Percentiles rank a stretch among this genome's conserved stretches.
These are phyloP conservation scores for Micromys minutus DNA, from an alignment of 2,113 vertebrate genomes.

Conservation along the genomic window DNA sequence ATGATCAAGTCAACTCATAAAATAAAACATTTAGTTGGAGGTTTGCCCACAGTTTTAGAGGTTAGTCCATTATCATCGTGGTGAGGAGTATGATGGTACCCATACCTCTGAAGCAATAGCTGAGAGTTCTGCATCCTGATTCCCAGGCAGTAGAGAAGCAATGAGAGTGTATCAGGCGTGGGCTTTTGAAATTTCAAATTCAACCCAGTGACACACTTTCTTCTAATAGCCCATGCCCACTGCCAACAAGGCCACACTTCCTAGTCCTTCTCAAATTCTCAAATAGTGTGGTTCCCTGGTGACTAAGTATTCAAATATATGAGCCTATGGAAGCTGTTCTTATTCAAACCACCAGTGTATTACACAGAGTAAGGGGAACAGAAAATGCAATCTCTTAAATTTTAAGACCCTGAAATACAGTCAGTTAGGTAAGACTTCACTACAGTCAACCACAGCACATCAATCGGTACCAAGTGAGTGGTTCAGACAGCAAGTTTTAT, in stretches of 20 bases:
- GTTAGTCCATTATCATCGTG: background rate
- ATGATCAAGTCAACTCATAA: background rate
- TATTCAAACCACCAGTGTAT: background rate
- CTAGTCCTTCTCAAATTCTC: background rate
- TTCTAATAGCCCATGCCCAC: background rate
- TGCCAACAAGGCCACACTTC: background rate
- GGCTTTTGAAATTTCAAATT: background rate
- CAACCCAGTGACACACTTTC: background rate
- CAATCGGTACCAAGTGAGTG: slow-evolving; percentile 20
- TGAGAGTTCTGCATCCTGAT: background rate
- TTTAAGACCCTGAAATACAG: slow-evolving; percentile 13
- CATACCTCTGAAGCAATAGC: background rate
- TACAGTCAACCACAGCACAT: slow-evolving; percentile 3
- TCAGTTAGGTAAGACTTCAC: slow-evolving; percentile 23
- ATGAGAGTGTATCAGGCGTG: background rate
- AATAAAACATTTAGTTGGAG: background rate
- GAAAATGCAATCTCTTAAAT: background rate
- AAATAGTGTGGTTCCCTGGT: background rate
- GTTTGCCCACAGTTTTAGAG: background rate
- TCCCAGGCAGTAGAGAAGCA: background rate
- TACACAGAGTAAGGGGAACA: slow-evolving; percentile 8
- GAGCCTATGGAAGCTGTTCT: background rate
- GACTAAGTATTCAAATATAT: background rate
- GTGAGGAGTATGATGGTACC: background rate
- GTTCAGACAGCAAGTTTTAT: slow-evolving; percentile 47